Evolutionary conservation across 1,140 invertebrate genomes (phyloP).

Genomic region (Plutomurus gul): DNA sequence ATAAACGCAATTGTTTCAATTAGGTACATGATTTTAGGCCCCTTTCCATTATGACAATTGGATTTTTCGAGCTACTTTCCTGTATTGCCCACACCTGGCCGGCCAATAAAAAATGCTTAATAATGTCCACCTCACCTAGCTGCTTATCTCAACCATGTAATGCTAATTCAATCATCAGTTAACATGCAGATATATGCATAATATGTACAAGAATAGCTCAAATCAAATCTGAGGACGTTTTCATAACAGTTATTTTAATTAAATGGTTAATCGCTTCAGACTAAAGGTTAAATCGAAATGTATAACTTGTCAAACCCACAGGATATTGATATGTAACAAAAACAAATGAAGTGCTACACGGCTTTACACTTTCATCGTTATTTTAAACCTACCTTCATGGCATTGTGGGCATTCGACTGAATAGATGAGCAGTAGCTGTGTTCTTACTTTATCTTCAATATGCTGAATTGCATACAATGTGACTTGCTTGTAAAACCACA

Average conservation of each 20-base stretch:
- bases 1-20: constrained; percentile 1
- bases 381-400: background rate
- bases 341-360: background rate
- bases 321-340: background rate
- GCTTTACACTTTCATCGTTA: background rate
- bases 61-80: background rate
- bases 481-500: background rate
- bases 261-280: background rate
- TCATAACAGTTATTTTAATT: background rate
- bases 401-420: background rate
- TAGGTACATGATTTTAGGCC: background rate
- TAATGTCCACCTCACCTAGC: no score
- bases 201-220: background rate
- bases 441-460: background rate
- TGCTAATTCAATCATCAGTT: no score
- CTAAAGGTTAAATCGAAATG: constrained; percentile 12
- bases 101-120: no score
- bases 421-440: background rate
- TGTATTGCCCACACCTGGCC: no score
- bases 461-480: background rate
- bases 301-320: constrained; percentile 4
- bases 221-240: no score
- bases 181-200: no score
- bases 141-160: no score
- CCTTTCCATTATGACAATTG: background rate